Base-by-base conservation (phyloP, 2,797 vertebrate genomes). In the Acomys russatus region DNA sequence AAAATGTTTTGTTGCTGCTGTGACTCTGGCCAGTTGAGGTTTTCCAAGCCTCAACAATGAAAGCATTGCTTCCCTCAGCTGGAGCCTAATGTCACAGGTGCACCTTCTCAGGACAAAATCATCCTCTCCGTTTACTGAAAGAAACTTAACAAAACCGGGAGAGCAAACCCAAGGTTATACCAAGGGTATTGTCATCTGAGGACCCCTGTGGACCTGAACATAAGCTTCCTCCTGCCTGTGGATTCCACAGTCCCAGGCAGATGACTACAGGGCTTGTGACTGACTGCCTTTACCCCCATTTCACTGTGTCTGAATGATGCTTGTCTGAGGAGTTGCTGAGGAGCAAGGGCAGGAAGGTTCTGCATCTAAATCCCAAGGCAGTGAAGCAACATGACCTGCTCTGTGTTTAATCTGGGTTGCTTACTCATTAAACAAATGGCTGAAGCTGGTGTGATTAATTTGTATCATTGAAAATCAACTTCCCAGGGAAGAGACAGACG, bases 61-160 rank as follows among this genome's bases (percentile, higher is more conserved):
- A 91, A 95, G 85, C 44, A 33, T 70, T 90, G 80, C 64, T 74
- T 94, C 74, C 51, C 94, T 93, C 90, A 92, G 89, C 80, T 79
- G 87, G 91, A 97, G 77, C 71, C 77, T 56, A 80, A 28, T 63
- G 91, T 95, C 92, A 94, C 95, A 96, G 90, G 84, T 95, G 35
- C 33, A 86, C 61, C 88, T 94, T 92, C 49, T 92, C 56, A 61
- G 66, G 35, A 51, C 78, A 94, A 92, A 88, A 78, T 87, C 70
- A 88, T 38, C 44, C 22, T 88, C 61, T 74, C 70, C n/a, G 33
- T 96, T 96, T 80, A 70, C 68, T 49, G 61, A 79, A 1, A 93
- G 89, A 91, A 87, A 82, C 66, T 76, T 80, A 88, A 93, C 88
- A 91, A 96, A 96, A 64, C 51, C 51, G 82, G 66, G 28, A 83